Conservation (phyloP, 2,113 vertebrate species). For the Sciurus niger region DNA sequence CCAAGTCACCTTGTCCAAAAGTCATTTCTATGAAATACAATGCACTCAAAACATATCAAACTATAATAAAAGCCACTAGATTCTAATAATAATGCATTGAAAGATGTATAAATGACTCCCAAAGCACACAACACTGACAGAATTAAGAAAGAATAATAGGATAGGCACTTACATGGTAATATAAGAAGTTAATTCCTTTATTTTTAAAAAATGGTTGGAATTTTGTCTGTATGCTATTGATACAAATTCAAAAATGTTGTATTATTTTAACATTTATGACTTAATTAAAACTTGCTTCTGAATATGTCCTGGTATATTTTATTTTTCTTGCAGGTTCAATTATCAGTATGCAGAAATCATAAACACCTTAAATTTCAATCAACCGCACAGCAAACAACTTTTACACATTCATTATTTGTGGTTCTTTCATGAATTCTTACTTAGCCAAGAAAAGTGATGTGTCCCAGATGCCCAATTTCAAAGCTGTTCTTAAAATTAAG, state of each 20-base stretch:
- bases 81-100: not conserved
- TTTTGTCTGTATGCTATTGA: not conserved
- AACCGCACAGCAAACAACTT: not conserved
- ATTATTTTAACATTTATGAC: not conserved
- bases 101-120: not conserved
- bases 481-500: slow-evolving; percentile 9
- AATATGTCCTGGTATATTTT: not conserved
- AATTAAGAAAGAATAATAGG: not conserved
- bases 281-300: slow-evolving; percentile 57
- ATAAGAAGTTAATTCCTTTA: not conserved
- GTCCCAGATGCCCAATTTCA: not conserved
- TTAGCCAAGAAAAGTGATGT: not conserved
- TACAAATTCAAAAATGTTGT: not conserved
- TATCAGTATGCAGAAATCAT: slow-evolving; percentile 31
- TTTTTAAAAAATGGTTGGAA: not conserved
- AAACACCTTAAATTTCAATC: slow-evolving; percentile 5
- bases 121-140: not conserved
- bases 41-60: not conserved
- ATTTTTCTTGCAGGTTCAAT: slow-evolving; percentile 43
- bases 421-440: slow-evolving; percentile 30
- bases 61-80: not conserved
- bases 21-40: not conserved
- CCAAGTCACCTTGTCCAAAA: not conserved
- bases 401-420: not conserved
- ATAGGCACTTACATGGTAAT: not conserved